Base-by-base conservation (phyloP, 2,888 invertebrate species). In the Xylophagus ater region DNA sequence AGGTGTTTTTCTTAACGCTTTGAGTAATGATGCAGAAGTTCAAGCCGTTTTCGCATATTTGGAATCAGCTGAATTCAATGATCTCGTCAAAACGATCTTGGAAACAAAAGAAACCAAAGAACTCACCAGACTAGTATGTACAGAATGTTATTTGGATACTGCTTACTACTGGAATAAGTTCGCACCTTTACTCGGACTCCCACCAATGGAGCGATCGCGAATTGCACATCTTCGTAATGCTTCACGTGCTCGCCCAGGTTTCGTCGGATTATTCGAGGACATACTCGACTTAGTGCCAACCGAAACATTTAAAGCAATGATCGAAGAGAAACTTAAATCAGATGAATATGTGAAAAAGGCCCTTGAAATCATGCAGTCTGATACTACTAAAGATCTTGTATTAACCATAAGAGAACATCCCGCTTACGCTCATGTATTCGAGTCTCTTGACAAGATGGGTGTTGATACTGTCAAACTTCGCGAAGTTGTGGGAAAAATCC, bases 101-200 rank as follows among this genome's bases (percentile, higher is more conserved):
- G 30, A 29, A 24, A 33, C 39, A 19, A 28, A 25, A 18, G 12
- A 33, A 34, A 17, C 21, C 14, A 15, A 37, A 1, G 37, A 42
- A 15, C 28, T 34, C 5, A 30, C 7, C 5, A 17, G n/a, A 17
- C 25, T 42, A 18, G 26, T 28, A 10, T 37, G 37, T 9, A 21
- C 23, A 4, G 31, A 30, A 15, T 23, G 30, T 15, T 30, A 40
- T 26, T 9, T 45, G 2, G 44, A 47, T 34, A 28, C 23, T 17
- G 34, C 37, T 15, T 41, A 39, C 18, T 47, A 47, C 28, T 33
- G 42, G 12, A 43, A 44, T 20, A 13, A 37, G 4, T 13, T 44
- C 18, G 38, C 39, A 14, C 41, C 24, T n/a, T 21, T 45, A 24
- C 26, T 47, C 4, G 42, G 41, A 19, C 34, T 42, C 15, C 42